Percentiles rank a stretch among this genome's conserved stretches.
Conservation (phyloP, 2,888 invertebrate species). For the Meiosimyza platycephala region DNA sequence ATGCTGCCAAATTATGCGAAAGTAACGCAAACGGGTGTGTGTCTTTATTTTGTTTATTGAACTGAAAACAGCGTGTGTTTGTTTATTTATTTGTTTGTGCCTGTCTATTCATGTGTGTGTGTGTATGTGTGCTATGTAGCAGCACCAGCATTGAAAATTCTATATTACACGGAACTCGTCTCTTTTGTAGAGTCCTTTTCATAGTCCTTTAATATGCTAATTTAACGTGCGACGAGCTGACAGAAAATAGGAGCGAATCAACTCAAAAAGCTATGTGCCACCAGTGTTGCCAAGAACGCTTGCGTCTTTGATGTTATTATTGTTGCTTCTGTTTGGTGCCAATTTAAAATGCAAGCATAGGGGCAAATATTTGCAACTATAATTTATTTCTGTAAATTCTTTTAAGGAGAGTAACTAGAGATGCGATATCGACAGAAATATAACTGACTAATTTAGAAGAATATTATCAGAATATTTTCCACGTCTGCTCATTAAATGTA, state of each 20-base stretch:
- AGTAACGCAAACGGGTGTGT: neutral
- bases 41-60: conserved; percentile 12
- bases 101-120: too few species aligned
- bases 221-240: conserved; percentile 16
- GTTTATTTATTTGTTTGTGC: too few species aligned
- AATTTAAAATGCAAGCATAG: neutral
- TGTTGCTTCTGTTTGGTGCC: conserved; percentile 8
- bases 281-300: too few species aligned
- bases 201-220: conserved; percentile 23
- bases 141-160: too few species aligned
- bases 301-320: neutral
- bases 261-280: too few species aligned
- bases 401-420: too few species aligned
- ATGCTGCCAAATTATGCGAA: neutral
- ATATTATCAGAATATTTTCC: too few species aligned
- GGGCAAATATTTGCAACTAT: neutral
- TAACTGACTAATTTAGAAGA: too few species aligned
- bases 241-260: neutral
- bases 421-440: too few species aligned
- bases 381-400: neutral
- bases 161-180: too few species aligned
- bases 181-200: neutral
- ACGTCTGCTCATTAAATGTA: too few species aligned
- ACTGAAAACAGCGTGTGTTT: neutral
- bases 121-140: too few species aligned